Evolutionary conservation across 23 tunicate genomes (phyloP).

Genomic region (Oikopleura albicans): DNA sequence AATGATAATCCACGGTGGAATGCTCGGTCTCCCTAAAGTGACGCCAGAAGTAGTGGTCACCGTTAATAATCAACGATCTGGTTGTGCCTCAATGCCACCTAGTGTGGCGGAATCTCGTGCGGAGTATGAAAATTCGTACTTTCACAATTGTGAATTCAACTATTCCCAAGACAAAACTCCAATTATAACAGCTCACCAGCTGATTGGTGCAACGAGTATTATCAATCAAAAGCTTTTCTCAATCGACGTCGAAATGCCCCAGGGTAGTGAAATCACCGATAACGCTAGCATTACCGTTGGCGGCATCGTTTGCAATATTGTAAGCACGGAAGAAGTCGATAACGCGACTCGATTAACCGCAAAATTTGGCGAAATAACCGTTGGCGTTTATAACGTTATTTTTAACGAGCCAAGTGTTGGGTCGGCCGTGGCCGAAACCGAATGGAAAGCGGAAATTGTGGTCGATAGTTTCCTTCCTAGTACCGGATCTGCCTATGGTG

Average conservation of each 20-base stretch:
- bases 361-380: background rate
- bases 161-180: background rate
- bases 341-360: background rate
- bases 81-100: background rate
- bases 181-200: background rate
- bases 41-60: slow-evolving; percentile 8
- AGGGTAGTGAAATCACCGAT: background rate
- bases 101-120: background rate
- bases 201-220: no score
- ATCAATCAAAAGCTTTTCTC: no score
- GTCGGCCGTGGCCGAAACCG: background rate
- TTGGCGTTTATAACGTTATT: background rate
- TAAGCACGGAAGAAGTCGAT: background rate
- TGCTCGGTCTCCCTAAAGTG: background rate
- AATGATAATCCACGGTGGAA: background rate
- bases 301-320: background rate
- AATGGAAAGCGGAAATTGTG: background rate
- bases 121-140: background rate
- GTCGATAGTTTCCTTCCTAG: background rate
- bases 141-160: background rate
- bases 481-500: background rate
- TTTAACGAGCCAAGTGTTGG: background rate
- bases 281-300: background rate
- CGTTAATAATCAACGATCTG: background rate
- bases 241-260: background rate